Evolutionary conservation across 53 echinoderm and acorn worm species (phyloP).

Genomic region (Actinopyga echinites): DNA sequence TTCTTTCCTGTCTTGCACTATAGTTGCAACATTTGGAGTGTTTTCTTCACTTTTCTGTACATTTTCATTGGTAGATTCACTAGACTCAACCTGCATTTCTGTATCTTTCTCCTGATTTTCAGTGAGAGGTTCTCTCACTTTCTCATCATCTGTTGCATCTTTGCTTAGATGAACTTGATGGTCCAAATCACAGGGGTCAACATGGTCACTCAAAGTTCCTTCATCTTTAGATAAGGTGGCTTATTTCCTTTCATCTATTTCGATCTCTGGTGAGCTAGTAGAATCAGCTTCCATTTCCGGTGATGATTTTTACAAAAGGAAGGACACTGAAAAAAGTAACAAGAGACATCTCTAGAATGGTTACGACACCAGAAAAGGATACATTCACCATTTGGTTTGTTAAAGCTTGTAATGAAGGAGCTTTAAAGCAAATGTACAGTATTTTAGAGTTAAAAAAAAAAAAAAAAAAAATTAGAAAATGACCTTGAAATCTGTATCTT

Average conservation of each 20-base stretch:
- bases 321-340: no score
- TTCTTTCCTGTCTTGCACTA: background rate
- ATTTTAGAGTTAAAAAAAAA: no score
- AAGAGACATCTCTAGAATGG: no score
- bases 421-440: no score
- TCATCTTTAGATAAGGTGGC: no score
- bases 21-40: background rate
- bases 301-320: background rate
- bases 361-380: no score
- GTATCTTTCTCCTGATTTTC: background rate
- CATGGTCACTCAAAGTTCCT: no score
- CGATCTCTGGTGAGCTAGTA: background rate
- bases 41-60: background rate
- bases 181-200: no score
- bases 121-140: background rate
- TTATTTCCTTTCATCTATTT: background rate
- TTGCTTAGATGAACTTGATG: background rate
- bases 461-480: no score
- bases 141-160: background rate
- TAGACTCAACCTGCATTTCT: background rate
- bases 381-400: no score
- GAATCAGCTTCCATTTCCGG: conserved; percentile 28
- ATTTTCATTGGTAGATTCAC: background rate
- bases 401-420: no score
- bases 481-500: no score